Percentiles rank a stretch among this genome's conserved stretches.
These are phyloP conservation scores for Octodonta nipae DNA, from an alignment of 2,888 invertebrate species.

Conservation along the genomic window DNA sequence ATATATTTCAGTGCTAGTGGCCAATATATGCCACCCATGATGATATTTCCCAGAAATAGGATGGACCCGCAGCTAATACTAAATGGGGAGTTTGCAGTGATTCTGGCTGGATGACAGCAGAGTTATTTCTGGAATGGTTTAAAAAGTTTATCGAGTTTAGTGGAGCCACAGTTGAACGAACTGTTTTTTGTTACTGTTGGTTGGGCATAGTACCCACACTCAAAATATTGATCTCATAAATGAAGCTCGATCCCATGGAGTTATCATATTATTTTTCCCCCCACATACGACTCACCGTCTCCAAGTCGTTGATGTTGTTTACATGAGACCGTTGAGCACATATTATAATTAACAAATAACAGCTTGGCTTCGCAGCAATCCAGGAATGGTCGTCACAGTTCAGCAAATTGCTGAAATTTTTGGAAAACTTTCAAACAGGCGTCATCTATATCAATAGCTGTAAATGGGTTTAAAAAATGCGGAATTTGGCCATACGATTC, in stretches of 20 bases:
- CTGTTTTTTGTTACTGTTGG: background rate
- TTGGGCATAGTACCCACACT: background rate
- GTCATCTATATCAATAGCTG: too few species aligned
- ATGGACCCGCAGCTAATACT: slow-evolving; percentile 2
- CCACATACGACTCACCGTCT: too few species aligned
- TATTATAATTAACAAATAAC: background rate
- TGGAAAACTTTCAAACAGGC: slow-evolving; percentile 2
- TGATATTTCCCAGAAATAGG: too few species aligned
- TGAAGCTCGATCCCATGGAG: too few species aligned
- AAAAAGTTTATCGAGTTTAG: background rate
- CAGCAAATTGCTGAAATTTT: slow-evolving; percentile 1
- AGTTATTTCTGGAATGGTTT: background rate
- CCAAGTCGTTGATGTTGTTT: too few species aligned
- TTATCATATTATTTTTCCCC: too few species aligned
- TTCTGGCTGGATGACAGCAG: slow-evolving; percentile 1
- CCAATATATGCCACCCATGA: too few species aligned
- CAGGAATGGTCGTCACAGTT: background rate
- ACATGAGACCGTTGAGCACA: too few species aligned
- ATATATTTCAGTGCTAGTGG: slow-evolving; percentile 1
- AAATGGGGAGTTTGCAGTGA: background rate
- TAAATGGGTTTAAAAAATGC: slow-evolving; percentile 4
- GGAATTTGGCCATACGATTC: slow-evolving; percentile 2
- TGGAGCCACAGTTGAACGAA: background rate
- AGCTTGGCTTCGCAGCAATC: too few species aligned
- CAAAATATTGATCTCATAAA: too few species aligned